These are phyloP conservation scores for Pogonocherus hispidulus DNA, from an alignment of 2,888 invertebrate species.

Conservation along the genomic window DNA sequence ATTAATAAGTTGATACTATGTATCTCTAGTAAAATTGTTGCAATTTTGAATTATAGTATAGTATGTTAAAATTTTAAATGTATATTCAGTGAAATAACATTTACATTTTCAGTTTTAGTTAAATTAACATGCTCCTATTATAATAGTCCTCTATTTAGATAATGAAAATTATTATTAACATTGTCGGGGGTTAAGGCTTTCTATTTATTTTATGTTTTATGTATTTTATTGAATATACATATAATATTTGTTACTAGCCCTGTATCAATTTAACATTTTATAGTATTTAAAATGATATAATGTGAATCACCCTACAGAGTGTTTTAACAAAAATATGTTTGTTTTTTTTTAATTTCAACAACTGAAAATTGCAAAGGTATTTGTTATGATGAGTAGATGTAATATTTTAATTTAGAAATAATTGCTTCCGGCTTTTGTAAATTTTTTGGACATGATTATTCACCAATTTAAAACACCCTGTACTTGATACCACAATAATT, in stretches of 20 bases:
- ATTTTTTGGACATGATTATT: neutral
- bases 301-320: constrained; percentile 16
- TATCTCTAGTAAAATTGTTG: constrained; percentile 70
- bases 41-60: constrained; percentile 66
- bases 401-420: neutral
- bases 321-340: neutral
- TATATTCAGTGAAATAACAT: constrained; percentile 29
- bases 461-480: constrained; percentile 25
- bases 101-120: neutral
- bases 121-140: neutral
- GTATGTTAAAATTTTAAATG: constrained; percentile 52
- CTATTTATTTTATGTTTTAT: constrained; percentile 14
- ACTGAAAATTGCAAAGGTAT: too few species aligned
- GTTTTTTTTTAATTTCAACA: too few species aligned
- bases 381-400: too few species aligned
- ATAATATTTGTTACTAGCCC: constrained; percentile 49
- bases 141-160: neutral
- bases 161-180: neutral
- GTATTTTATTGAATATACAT: constrained; percentile 41
- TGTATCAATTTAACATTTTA: constrained; percentile 42
- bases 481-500: constrained; percentile 24
- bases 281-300: constrained; percentile 25
- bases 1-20: constrained; percentile 68
- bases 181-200: constrained; percentile 11
- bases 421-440: neutral